Base-by-base conservation (phyloP, 1,140 invertebrate species). In the Plodia interpunctella region DNA sequence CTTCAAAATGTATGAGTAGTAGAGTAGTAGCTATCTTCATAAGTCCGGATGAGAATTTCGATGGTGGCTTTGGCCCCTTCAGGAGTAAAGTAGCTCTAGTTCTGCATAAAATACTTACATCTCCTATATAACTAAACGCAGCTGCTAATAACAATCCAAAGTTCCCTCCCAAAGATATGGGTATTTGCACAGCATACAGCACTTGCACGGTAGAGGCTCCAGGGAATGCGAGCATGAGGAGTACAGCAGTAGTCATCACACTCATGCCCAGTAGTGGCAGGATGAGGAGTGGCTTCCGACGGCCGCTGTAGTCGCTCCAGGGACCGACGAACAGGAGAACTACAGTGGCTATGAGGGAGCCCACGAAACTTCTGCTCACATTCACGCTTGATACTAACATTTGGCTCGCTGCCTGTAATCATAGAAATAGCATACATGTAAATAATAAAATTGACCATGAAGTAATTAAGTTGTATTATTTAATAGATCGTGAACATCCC, bases 251-350 rank as follows among this genome's bases (percentile, higher is more conserved):
- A 2, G 87, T 83, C 76, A 85, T 87, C 0, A 86, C 66, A 44
- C 79, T 77, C 87, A 90, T 90, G 0, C 88, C 88, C 0, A 81
- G 56, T 19, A 90, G 59, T 2, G 89, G 81, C 55, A 90, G 55
- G 17, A 90, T 76, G 6, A 90, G 78, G n/a, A 89, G 60, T 0
- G 89, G 89, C 49, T 90, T 90, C 58, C 89, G 72, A 21, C 87
- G 66, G 2, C 89, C 88, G 68, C 89, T 90, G 65, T 79, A 88
- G 63, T 90, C 89, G 57, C 89, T 90, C 89, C 88, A 90, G 1
- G 89, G 89, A 0, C 87, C 89, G 5, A 87, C 72, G 52, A 90
- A 90, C 1, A 90, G 52, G 4, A 90, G 67, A 0, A 90, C 73
- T 0, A 86, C 53, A 0, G 84, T 84, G 2, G 84, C 73, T 15